Percentiles rank a stretch among this genome's conserved stretches.
Evolutionary conservation across 2,888 invertebrate species (phyloP).

Genomic region (Drosophila pseudotalamancana): DNA sequence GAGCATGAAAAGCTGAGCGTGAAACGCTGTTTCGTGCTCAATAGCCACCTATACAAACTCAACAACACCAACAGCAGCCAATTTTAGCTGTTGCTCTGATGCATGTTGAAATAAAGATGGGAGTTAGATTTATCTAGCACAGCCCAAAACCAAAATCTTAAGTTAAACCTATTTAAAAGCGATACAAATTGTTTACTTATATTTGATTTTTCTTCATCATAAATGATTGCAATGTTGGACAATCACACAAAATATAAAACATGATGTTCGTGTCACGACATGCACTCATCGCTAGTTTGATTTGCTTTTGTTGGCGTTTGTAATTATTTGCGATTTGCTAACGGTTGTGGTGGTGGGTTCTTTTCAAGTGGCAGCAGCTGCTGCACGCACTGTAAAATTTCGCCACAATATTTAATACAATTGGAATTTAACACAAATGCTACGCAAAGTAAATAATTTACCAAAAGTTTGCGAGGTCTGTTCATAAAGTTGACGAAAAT

Average conservation of each 20-base stretch:
- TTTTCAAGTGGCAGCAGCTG: slow-evolving; percentile 50
- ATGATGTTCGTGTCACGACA: neutral
- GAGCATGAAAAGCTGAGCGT: slow-evolving; percentile 63
- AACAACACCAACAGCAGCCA: slow-evolving; percentile 19
- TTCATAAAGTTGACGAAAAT: slow-evolving; percentile 25
- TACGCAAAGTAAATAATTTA: slow-evolving; percentile 12
- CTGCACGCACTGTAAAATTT: slow-evolving; percentile 27
- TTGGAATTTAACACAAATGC: slow-evolving; percentile 23
- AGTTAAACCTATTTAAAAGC: too few relatives aligned
- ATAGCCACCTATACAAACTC: slow-evolving; percentile 67
- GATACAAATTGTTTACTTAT: too few relatives aligned
- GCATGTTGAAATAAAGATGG: slow-evolving; percentile 15
- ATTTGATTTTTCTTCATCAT: neutral
- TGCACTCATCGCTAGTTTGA: slow-evolving; percentile 1
- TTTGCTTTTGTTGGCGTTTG: slow-evolving; percentile 28
- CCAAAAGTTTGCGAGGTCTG: slow-evolving; percentile 54
- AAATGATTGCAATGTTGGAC: neutral
- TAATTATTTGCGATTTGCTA: slow-evolving; percentile 21
- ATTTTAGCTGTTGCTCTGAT: slow-evolving; percentile 28
- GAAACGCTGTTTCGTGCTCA: slow-evolving; percentile 64
- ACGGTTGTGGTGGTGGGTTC: slow-evolving; percentile 46
- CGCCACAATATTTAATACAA: slow-evolving; percentile 10
- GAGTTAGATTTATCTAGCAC: neutral
- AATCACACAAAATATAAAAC: neutral
- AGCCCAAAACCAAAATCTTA: too few relatives aligned